A percentile compares a stretch with the other conserved stretches of the same genome.
phyloP scores from a whole-genome alignment of 2,888 invertebrate genomes.

The Tipula confusa region DNA sequence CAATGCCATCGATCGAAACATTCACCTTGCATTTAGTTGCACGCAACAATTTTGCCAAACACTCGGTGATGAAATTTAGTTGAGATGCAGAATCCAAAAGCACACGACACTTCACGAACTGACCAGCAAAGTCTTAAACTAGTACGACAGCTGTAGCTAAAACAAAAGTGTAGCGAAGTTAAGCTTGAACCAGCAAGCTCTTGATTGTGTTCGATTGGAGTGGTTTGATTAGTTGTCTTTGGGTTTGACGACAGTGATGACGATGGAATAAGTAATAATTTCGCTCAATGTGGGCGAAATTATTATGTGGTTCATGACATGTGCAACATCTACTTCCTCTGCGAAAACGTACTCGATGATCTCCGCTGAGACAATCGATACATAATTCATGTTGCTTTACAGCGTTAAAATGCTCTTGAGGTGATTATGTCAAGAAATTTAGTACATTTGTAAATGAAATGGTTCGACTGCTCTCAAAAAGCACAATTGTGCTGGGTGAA shows the following conservation, averaged over 20 bases:
- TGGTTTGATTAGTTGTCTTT: background rate
- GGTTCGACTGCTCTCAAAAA: background rate
- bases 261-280: background rate
- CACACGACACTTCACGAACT: no score
- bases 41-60: no score
- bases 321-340: background rate
- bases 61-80: no score
- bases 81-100: no score
- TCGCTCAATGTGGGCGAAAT: background rate
- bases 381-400: background rate
- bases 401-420: background rate
- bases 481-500: background rate
- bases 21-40: no score
- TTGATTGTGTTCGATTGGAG: background rate
- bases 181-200: background rate
- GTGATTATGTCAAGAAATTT: background rate
- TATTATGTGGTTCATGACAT: background rate
- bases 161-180: background rate
- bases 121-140: no score
- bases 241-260: background rate
- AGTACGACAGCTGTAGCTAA: no score
- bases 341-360: background rate
- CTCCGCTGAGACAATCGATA: background rate
- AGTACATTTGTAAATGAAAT: background rate
- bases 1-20: no score